Base-by-base conservation (phyloP, 2,797 vertebrate species). In the Rhinophrynus dorsalis region DNA sequence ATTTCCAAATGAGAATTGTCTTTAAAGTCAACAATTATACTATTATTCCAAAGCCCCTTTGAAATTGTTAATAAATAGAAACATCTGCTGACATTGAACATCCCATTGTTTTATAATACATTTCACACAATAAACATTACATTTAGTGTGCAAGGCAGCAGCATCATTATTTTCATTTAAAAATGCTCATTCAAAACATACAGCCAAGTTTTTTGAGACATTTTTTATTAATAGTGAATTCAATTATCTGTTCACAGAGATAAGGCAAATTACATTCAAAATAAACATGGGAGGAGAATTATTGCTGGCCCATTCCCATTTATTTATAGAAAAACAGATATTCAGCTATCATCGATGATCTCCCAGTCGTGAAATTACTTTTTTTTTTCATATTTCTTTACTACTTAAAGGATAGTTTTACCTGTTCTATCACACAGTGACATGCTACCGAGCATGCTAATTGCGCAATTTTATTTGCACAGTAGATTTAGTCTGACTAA, bases 361-460 rank as follows among this genome's bases (percentile, higher is more conserved):
- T 70, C 38, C 59, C 67, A 70, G 18, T 70, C 67, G 59, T 70
- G 67, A 70, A 70, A 70, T 70, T 70, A 63, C 67, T 55, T 70
- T 68, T 70, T 56, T 17, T 50, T 47, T 47, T 35, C n/a, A n/a
- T 70, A 55, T 70, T 70, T 44, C 67, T 56, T 62, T 70, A 70
- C 58, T 70, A 70, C 45, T 45, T 68, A 47, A 37, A 68, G 56
- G 26, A 68, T 40, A 60, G 67, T 60, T 68, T 68, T 68, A 68
- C 67, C 67, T 68, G 65, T 68, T 68, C 44, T 68, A 30, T 60
- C 45, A 26, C 40, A 60, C 21, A 44, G 13, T 40, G 48, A 52
- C 67, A 44, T 59, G 11, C 56, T 33, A 58, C n/a, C 26, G 23
- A 52, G 67, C 67, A 68, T 68, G 67, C 56, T 68, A 68, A 68